phyloP scores from a whole-genome alignment of 2,113 vertebrate genomes.

The Leptosomus discolor region DNA sequence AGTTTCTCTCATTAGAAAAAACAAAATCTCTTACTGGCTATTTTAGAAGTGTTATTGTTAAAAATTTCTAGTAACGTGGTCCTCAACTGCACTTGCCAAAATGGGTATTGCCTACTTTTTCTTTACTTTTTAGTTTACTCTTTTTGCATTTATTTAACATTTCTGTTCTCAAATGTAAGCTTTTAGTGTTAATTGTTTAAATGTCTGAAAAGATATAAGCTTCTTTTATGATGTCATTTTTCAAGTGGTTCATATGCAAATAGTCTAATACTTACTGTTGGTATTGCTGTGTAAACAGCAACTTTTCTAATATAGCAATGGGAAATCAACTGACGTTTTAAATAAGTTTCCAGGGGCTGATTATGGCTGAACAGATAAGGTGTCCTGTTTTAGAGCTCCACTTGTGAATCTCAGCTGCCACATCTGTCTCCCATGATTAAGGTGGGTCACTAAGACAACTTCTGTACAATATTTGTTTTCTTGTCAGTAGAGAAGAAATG shows the following conservation, averaged over 20 bases:
- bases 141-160: background rate
- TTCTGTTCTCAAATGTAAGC: background rate
- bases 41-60: background rate
- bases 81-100: background rate
- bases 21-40: background rate
- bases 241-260: background rate
- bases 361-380: background rate
- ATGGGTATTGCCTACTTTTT: background rate
- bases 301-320: background rate
- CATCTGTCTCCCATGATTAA: background rate
- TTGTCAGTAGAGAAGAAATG: background rate
- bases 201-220: background rate
- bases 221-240: background rate
- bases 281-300: background rate
- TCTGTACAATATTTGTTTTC: background rate
- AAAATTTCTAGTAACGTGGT: background rate
- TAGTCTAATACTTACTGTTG: background rate
- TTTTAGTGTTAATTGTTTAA: background rate
- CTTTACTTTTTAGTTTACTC: background rate
- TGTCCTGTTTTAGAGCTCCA: background rate
- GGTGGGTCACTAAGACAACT: background rate
- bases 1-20: background rate
- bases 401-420: background rate
- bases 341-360: background rate
- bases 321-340: background rate